phyloP scores from a whole-genome alignment of 2,888 invertebrate species.

The Dendrolimus pini region DNA sequence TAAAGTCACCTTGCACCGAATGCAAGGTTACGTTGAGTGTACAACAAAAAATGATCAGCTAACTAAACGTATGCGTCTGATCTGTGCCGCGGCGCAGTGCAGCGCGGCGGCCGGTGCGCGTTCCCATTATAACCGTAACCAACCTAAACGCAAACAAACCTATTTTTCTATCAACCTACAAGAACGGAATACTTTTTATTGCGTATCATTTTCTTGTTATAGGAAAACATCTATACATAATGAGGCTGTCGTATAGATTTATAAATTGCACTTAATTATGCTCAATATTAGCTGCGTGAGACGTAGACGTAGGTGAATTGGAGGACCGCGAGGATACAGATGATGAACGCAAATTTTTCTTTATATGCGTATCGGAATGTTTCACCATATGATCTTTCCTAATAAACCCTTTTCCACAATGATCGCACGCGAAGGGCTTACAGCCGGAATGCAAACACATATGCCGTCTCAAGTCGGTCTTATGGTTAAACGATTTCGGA shows the following conservation, averaged over 20 bases:
- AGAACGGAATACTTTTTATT: background rate
- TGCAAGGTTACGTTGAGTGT: constrained; percentile 70
- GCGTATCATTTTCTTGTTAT: background rate
- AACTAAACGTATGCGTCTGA: constrained; percentile 40
- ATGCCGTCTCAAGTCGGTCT: constrained; percentile 91
- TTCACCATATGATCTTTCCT: constrained; percentile 95
- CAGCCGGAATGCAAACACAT: constrained; percentile 91
- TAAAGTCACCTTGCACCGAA: constrained; percentile 71
- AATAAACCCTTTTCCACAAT: constrained; percentile 92
- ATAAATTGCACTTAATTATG: background rate
- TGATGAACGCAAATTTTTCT: constrained; percentile 67
- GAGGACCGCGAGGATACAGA: constrained; percentile 35
- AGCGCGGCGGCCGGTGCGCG: background rate
- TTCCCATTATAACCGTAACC: no score
- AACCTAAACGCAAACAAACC: background rate
- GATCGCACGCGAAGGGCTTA: constrained; percentile 88
- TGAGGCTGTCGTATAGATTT: no score
- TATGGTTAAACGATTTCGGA: constrained; percentile 93
- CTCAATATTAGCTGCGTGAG: constrained; percentile 6
- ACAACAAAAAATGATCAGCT: constrained; percentile 61
- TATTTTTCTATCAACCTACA: background rate
- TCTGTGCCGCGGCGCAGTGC: constrained; percentile 7
- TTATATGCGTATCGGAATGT: constrained; percentile 87
- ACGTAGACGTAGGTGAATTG: constrained; percentile 22
- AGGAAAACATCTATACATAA: background rate